Evolutionary conservation across 1,140 invertebrate genomes (phyloP), one percentile per base, ranked within the genome.

Genomic region (Leptopilina clavipes): DNA sequence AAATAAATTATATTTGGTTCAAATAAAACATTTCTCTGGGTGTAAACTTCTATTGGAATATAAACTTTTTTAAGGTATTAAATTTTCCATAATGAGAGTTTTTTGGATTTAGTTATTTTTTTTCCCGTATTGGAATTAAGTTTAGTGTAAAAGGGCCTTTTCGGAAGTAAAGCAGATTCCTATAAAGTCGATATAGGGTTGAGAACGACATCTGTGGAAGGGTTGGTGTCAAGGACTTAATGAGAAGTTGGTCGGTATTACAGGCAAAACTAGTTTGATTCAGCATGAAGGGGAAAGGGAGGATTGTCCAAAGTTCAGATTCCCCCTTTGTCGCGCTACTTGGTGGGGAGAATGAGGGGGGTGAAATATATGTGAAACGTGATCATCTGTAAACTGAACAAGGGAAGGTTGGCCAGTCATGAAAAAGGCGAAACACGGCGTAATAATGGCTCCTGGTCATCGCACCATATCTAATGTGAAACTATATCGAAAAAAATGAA

Each of bases 181-280:
- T 75, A 71, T 45, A 82, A 76, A 82, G 79, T 87, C 72, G 81
- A 73, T 84, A 87, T 83, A 77, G 79, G 72, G 84, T 80, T 70
- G 77, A 76, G 83, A 79, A 74, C 75, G 87, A 81, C 88, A 89
- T 88, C 88, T 89, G 79, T 75, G 82, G 80, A 83, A 73, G 72
- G 73, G 44, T 70, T 10, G 10, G 52, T 70, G 48, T 40, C 48
- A 79, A 73, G 73, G 72, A 78, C 71, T 77, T 43, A 45, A 65
- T 1, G 9, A 25, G 10, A 22, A 31, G 14, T 65, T 77, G 31
- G 89, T 89, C 89, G 88, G 87, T 90, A 90, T 83, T 76, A 82
- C 80, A 90, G 89, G 76, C 71, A 65, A 80, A 81, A 81, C 79
- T 72, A 79, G 81, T 81, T 79, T 82, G 31, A 0, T 40, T 40